Percentiles rank a stretch among this genome's conserved stretches.
phyloP scores from a whole-genome alignment of 2,888 invertebrate genomes.

The Dendrolimus pini region DNA sequence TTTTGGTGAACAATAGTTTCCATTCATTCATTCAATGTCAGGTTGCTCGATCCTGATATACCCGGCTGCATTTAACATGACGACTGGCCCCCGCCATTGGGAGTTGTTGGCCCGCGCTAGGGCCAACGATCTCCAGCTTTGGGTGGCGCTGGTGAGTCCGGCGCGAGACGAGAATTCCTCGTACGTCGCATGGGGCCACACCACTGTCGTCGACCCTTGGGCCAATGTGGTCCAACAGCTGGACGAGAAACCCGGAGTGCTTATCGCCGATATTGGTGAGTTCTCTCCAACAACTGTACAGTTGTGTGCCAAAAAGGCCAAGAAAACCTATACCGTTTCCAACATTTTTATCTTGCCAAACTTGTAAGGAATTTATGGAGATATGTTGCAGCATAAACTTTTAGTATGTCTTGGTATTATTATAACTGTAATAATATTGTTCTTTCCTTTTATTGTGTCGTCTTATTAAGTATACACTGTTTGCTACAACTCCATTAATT shows the following conservation, averaged over 20 bases:
- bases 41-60: conserved; percentile 92
- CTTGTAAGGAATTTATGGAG: too few species aligned
- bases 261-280: conserved; percentile 86
- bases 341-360: too few species aligned
- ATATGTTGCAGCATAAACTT: too few species aligned
- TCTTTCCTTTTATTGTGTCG: too few species aligned
- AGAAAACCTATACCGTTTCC: too few species aligned
- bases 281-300: not conserved
- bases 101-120: conserved; percentile 87
- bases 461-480: too few species aligned
- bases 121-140: conserved; percentile 93
- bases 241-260: conserved; percentile 81
- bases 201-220: conserved; percentile 90
- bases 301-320: too few species aligned
- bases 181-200: conserved; percentile 94
- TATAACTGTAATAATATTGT: too few species aligned
- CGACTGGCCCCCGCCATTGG: conserved; percentile 97
- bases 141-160: conserved; percentile 89
- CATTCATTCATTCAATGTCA: conserved; percentile 23
- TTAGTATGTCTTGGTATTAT: too few species aligned
- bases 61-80: conserved; percentile 97
- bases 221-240: conserved; percentile 83
- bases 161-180: conserved; percentile 83
- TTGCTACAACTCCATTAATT: too few species aligned
- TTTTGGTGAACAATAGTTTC: too few species aligned